These are phyloP conservation scores for Columba janthina DNA, from an alignment of 2,113 vertebrate genomes.

Conservation along the genomic window DNA sequence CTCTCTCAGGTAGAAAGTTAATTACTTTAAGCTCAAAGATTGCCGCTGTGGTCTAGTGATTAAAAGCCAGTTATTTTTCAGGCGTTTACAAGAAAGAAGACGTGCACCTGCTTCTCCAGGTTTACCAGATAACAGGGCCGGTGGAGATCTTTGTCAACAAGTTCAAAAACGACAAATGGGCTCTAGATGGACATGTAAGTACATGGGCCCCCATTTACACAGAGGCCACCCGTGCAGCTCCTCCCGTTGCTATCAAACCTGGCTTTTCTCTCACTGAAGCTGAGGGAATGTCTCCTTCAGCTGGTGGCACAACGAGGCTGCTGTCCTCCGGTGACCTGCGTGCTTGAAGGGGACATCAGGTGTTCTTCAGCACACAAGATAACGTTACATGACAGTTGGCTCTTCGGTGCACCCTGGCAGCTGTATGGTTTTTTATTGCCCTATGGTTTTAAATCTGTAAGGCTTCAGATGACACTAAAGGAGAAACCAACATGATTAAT, in stretches of 20 bases:
- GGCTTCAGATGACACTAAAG: neutral
- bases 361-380: rapidly evolving
- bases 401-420: neutral
- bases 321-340: neutral
- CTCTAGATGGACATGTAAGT: constrained; percentile 95
- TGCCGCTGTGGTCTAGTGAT: neutral
- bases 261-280: neutral
- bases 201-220: neutral
- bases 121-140: constrained; percentile 90
- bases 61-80: constrained; percentile 32
- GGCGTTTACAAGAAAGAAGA: constrained; percentile 93
- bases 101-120: constrained; percentile 92
- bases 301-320: neutral
- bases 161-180: constrained; percentile 95
- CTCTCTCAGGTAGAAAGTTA: neutral
- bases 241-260: rapidly evolving
- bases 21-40: neutral
- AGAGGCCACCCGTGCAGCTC: neutral
- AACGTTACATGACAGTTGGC: rapidly evolving
- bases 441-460: neutral
- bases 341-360: neutral
- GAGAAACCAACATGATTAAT: neutral
- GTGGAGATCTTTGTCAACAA: constrained; percentile 94
- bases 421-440: neutral
- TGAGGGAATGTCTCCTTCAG: neutral